These are phyloP conservation scores for Oreotrochilus melanogaster DNA, from an alignment of 2,113 vertebrate species.

Conservation along the genomic window DNA sequence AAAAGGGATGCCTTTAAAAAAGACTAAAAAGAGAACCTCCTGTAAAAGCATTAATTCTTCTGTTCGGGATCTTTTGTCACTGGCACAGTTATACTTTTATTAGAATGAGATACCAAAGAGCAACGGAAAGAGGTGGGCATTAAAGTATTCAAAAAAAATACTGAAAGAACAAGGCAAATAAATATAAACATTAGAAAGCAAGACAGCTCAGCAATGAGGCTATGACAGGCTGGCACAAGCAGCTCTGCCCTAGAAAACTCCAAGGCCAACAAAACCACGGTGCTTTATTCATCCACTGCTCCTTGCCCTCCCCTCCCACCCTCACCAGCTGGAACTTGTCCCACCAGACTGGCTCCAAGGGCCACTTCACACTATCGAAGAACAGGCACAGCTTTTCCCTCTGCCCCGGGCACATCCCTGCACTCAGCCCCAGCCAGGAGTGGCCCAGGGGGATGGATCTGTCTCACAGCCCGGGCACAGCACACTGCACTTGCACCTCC, in stretches of 20 bases:
- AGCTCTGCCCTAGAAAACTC: slow-evolving; percentile 41
- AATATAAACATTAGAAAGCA: slow-evolving; percentile 63
- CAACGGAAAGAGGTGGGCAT: neutral
- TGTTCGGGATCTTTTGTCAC: slow-evolving; percentile 9
- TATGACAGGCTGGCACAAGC: slow-evolving; percentile 30
- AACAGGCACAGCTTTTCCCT: neutral
- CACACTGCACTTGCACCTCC: neutral
- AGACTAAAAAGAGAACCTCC: slow-evolving; percentile 32
- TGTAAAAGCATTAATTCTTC: slow-evolving; percentile 44
- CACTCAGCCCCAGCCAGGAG: neutral
- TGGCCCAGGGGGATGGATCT: neutral
- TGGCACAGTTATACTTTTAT: slow-evolving; percentile 42
- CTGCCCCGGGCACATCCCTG: neutral
- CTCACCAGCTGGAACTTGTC: slow-evolving; percentile 9
- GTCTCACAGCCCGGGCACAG: neutral
- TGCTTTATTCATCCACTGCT: neutral
- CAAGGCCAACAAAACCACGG: slow-evolving; percentile 11
- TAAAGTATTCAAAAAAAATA: slow-evolving; percentile 25
- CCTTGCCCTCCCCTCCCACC: neutral
- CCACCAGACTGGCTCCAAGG: neutral
- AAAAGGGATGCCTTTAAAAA: slow-evolving; percentile 31
- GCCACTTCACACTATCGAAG: neutral
- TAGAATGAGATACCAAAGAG: slow-evolving; percentile 4
- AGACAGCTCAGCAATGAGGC: slow-evolving; percentile 17
- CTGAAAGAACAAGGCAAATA: slow-evolving; percentile 31